Base-by-base conservation (phyloP, 2,888 invertebrate genomes). In the Nomada ruficornis region DNA sequence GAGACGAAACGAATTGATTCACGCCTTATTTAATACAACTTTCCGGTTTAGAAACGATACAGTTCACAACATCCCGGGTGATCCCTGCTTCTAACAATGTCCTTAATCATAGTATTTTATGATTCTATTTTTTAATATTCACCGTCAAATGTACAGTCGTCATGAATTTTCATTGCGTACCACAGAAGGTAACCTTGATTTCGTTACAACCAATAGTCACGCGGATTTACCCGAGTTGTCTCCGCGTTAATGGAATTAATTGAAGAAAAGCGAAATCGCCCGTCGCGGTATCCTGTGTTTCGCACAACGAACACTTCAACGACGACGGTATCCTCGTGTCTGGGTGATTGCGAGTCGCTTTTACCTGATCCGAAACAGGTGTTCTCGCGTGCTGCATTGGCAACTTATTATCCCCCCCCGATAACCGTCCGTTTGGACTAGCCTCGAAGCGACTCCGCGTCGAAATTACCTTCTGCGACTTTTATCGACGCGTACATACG, bases 151-250 rank as follows among this genome's bases (percentile, higher is more conserved):
- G 10, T 36, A 29, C 50, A n/a, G 36, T 13, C 18, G 52, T 18
- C 36, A 15, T 54, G 18, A 71, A 71, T 42, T 67, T 50, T 64
- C 50, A 65, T 57, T 64, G 18, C 20, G 4, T 26, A 2, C 36
- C 20, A 18, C n/a, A 63, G 52, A 72, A 77, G 62, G 26, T 44
- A 44, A 36, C 7, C n/a, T 55, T 50, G 62, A 47, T 68, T 70
- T 75, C 52, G 5, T 80, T 67, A 10, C 26, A 73, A 75, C 64
- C 64, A n/a, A 57, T 42, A n/a, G 23, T 67, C 67, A 68, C 26
- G 36, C 36, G 47, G 44, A 20, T 47, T 68, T 29, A 59, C 15
- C 42, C 2, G 13, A 23, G 13, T 10, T 2, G 20, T 44, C n/a
- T 2, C 20, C 20, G 13, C 18, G 11, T 57, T 50, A 11, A 11